phyloP scores from a whole-genome alignment of 2,888 invertebrate species.

The Drosophila macrothrix region DNA sequence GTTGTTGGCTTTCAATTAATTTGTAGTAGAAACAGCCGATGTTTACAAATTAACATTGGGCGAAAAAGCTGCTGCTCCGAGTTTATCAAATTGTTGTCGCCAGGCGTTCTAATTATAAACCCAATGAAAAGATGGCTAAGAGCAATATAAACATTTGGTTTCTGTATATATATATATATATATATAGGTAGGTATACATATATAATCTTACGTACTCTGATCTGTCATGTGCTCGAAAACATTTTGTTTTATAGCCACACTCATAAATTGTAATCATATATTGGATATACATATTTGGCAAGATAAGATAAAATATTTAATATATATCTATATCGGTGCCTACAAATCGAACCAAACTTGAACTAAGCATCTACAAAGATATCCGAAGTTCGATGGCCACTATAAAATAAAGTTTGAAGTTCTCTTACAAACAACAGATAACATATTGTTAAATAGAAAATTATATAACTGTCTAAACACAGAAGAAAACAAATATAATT shows the following conservation, averaged over 20 bases:
- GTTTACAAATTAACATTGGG: constrained; percentile 61
- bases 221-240: constrained; percentile 36
- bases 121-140: constrained; percentile 22
- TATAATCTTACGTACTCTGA: constrained; percentile 22
- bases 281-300: constrained; percentile 34
- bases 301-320: constrained; percentile 19
- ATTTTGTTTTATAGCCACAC: constrained; percentile 31
- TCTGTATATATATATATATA: constrained; percentile 11
- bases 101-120: constrained; percentile 56
- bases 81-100: constrained; percentile 53
- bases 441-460: not conserved
- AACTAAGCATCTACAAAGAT: not conserved
- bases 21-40: constrained; percentile 54
- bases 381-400: not conserved
- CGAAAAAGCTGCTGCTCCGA: constrained; percentile 22
- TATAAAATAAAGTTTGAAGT: not conserved
- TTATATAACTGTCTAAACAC: not conserved
- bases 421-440: not conserved
- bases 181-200: constrained; percentile 21
- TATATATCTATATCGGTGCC: not conserved
- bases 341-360: constrained; percentile 5
- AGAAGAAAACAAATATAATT: not conserved
- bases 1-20: constrained; percentile 50
- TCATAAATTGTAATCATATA: constrained; percentile 33
- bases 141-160: constrained; percentile 40